Percentiles rank a stretch among this genome's conserved stretches.
These are phyloP conservation scores for Lasiommata megera DNA, from an alignment of 2,888 invertebrate species.

Conservation along the genomic window DNA sequence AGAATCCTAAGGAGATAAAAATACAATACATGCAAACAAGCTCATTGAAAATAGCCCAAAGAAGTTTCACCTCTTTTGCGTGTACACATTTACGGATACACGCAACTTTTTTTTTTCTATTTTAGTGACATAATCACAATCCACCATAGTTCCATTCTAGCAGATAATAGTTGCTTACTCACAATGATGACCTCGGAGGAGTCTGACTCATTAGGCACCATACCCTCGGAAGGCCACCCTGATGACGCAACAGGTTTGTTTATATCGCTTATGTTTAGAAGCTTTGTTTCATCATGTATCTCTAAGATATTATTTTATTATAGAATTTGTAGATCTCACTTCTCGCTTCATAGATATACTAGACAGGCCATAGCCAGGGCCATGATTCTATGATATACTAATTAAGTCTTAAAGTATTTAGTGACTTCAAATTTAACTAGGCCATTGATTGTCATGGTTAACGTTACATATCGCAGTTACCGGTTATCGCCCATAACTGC, in stretches of 20 bases:
- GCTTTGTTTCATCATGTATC: not conserved
- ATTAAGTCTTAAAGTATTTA: too few species aligned
- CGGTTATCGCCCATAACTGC: too few species aligned
- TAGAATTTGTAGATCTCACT: too few species aligned
- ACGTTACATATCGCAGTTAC: too few species aligned
- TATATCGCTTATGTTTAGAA: not conserved
- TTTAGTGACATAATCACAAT: constrained; percentile 33
- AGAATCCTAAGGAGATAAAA: too few species aligned
- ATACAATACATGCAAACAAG: too few species aligned
- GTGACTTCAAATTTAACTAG: too few species aligned
- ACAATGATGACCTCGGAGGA: constrained; percentile 68
- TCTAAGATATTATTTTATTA: not conserved
- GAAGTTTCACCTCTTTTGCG: not conserved
- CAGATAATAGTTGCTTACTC: constrained; percentile 33
- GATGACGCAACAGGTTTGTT: constrained; percentile 64
- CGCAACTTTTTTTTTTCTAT: constrained; percentile 26
- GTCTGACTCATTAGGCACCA: constrained; percentile 60
- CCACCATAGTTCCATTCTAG: constrained; percentile 34
- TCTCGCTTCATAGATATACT: too few species aligned
- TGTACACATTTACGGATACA: not conserved
- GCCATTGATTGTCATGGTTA: too few species aligned
- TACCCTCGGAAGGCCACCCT: constrained; percentile 62
- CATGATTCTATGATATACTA: too few species aligned
- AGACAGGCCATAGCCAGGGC: too few species aligned
- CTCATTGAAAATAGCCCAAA: not conserved